These are phyloP conservation scores for Arge pagana DNA, from an alignment of 2,888 invertebrate species.

Conservation along the genomic window DNA sequence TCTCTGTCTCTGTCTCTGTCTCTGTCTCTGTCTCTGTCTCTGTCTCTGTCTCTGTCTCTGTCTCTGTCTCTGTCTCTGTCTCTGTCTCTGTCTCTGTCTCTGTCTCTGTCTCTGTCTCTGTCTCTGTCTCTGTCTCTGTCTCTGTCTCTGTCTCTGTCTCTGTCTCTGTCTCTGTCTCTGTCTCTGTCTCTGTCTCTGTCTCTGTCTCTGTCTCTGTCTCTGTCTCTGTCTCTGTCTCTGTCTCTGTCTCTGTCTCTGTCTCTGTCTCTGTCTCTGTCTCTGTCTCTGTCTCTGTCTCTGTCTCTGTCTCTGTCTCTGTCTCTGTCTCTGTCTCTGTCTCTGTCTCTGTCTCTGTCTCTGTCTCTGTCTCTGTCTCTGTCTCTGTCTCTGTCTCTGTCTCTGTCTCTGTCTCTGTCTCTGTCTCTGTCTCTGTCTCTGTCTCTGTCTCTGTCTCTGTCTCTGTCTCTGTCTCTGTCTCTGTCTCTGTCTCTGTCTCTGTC, in stretches of 20 bases:
- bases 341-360: neutral
- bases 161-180: neutral
- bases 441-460: neutral
- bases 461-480: neutral
- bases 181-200: neutral
- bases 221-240: neutral
- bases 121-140: neutral
- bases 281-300: slow-evolving; percentile 11
- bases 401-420: neutral
- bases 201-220: neutral
- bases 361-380: neutral
- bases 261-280: neutral
- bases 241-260: neutral
- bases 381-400: neutral
- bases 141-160: neutral
- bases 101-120: neutral
- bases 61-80: neutral
- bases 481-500: neutral
- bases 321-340: slow-evolving; percentile 1
- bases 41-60: neutral
- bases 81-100: neutral
- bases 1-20: neutral
- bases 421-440: neutral
- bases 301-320: slow-evolving; percentile 1
- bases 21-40: neutral